These are phyloP conservation scores for Urocyon cinereoargenteus DNA, from an alignment of 2,797 vertebrate species.

Conservation along the genomic window DNA sequence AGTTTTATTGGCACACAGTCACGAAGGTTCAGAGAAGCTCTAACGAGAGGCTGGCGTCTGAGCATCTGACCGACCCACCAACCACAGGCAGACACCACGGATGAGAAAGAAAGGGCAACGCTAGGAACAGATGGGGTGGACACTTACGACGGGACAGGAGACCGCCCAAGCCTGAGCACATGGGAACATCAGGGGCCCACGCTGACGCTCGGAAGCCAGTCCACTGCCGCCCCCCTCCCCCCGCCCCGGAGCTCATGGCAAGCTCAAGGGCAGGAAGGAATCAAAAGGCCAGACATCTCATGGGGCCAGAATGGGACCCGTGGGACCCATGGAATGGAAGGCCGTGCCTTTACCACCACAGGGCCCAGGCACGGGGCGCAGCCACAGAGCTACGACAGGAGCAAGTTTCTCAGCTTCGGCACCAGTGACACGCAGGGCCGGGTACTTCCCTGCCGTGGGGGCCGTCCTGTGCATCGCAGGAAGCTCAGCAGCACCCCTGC, in stretches of 20 bases:
- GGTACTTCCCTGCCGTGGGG: fast-evolving
- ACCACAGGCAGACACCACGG: not conserved
- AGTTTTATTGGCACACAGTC: not conserved
- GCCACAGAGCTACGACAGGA: fast-evolving
- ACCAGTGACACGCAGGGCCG: fast-evolving
- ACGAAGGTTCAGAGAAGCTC: no score
- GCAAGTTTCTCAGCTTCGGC: not conserved
- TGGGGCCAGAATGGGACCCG: not conserved
- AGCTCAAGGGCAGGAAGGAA: no score
- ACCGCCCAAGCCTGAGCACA: not conserved
- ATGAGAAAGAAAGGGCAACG: no score
- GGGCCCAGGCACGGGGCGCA: not conserved
- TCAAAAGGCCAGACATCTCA: not conserved
- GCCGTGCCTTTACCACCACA: fast-evolving
- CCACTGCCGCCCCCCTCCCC: not conserved
- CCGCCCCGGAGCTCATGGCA: not conserved
- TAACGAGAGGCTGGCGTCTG: fast-evolving
- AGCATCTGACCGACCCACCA: fast-evolving
- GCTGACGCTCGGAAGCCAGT: fast-evolving
- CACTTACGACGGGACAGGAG: fast-evolving
- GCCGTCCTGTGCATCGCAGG: fast-evolving
- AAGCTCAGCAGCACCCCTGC: no score
- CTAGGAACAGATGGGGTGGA: fast-evolving
- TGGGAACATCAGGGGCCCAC: not conserved
- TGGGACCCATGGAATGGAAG: not conserved